phyloP scores from a whole-genome alignment of 1,140 invertebrate species.

The Drusus annulatus region DNA sequence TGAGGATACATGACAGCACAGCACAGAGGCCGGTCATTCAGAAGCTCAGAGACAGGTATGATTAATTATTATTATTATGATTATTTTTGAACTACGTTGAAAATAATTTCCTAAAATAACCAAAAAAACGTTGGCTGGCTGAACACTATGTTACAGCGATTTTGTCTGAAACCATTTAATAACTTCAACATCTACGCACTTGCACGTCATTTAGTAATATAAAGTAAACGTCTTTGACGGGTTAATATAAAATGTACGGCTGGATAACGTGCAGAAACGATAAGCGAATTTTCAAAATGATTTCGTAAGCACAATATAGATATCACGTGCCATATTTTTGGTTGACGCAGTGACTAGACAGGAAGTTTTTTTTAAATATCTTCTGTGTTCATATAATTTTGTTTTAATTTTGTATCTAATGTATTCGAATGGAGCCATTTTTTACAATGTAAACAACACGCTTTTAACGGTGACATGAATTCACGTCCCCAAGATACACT shows the following conservation, averaged over 20 bases:
- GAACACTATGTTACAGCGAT: not conserved
- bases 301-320: too few relatives aligned
- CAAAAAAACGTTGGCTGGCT: not conserved
- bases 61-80: constrained; percentile 36
- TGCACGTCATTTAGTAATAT: too few relatives aligned
- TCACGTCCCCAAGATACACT: not conserved
- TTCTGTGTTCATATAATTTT: too few relatives aligned
- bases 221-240: not conserved
- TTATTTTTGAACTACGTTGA: constrained; percentile 11
- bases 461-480: not conserved
- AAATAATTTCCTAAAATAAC: not conserved
- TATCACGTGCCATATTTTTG: too few relatives aligned
- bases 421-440: not conserved
- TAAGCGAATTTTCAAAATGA: too few relatives aligned
- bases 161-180: not conserved
- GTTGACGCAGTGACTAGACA: too few relatives aligned
- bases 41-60: constrained; percentile 69
- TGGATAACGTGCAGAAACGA: too few relatives aligned
- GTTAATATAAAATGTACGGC: too few relatives aligned
- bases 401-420: too few relatives aligned
- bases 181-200: too few relatives aligned
- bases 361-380: too few relatives aligned
- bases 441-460: constrained; percentile 15
- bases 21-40: constrained; percentile 79
- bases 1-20: constrained; percentile 84